Base-by-base conservation (phyloP, 2,888 invertebrate species). In the Tenthredo notha region DNA sequence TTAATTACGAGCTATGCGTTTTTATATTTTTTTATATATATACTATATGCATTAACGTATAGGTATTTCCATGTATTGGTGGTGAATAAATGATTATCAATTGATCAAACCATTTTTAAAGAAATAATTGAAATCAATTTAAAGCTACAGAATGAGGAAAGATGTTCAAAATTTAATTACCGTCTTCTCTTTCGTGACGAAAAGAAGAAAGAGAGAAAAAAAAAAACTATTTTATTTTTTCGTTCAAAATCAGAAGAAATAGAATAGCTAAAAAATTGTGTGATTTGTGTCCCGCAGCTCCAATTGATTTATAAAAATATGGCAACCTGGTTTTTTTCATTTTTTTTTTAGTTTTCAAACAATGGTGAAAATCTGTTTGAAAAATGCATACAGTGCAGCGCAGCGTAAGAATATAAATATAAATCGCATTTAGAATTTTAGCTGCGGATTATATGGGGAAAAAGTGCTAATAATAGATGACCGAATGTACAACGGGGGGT, bases 381-480 rank as follows among this genome's bases (percentile, higher is more conserved):
- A 54, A n/a, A 54, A 54, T n/a, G 18, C n/a, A 37, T 37, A 37
- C 7, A 2, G 2, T 37, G 0, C 37, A 54, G 2, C 6, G 29
- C 15, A 18, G 15, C 65, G 15, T 29, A 12, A 12, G 18, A 25
- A 29, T 77, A 12, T 77, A 50, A 15, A 29, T 77, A 12, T 77
- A 50, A 77, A 77, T 77, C 25, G 75, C 18, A 29, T 77, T 15
- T 3, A 84, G 84, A 85, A 85, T 80, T 83, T 85, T 77, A 86
- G 87, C 88, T 87, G 88, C 86, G 88, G 87, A 88, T 89, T 88
- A 88, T 87, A 89, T 89, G 88, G 87, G 88, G 87, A 89, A 89
- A 87, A 88, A 88, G 86, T 61, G 88, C 89, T 89, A 89, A 90
- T 90, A 89, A 90, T 89, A 88, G 90, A 88, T 88, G 89, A 89